phyloP scores from a whole-genome alignment of 2,113 vertebrate species.

The Psittacara wagleri region DNA sequence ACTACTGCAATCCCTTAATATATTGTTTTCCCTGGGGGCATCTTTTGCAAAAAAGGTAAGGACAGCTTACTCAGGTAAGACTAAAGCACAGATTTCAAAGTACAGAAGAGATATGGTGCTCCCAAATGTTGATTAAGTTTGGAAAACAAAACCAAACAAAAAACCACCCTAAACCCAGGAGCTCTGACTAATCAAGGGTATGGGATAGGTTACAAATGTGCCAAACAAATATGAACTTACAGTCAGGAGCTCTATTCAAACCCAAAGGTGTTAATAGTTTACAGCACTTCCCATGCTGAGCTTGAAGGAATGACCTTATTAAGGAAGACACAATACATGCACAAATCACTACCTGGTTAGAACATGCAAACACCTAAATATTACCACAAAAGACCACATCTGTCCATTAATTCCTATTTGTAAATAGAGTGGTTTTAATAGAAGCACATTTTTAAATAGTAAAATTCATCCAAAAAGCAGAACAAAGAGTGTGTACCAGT shows the following conservation, averaged over 20 bases:
- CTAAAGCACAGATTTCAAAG: background rate
- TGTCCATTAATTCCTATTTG: background rate
- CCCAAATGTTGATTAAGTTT: fast-evolving
- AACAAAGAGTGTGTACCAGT: background rate
- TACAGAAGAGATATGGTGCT: fast-evolving
- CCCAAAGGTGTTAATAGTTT: background rate
- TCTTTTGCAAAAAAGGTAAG: background rate
- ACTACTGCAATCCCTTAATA: background rate
- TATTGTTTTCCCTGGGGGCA: background rate
- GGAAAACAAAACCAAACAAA: background rate
- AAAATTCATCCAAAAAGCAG: background rate
- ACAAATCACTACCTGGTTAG: background rate
- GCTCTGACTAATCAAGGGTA: background rate
- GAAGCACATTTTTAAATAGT: background rate
- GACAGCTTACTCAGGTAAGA: background rate
- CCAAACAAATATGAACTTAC: background rate
- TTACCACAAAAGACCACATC: background rate
- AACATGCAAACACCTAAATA: background rate
- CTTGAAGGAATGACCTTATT: background rate
- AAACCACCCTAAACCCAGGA: background rate
- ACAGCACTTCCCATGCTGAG: background rate
- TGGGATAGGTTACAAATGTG: background rate
- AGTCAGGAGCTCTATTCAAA: background rate
- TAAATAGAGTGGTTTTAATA: background rate
- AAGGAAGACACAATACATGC: background rate